Base-by-base conservation (phyloP, 2,797 vertebrate species). In the Lacerta viridis region DNA sequence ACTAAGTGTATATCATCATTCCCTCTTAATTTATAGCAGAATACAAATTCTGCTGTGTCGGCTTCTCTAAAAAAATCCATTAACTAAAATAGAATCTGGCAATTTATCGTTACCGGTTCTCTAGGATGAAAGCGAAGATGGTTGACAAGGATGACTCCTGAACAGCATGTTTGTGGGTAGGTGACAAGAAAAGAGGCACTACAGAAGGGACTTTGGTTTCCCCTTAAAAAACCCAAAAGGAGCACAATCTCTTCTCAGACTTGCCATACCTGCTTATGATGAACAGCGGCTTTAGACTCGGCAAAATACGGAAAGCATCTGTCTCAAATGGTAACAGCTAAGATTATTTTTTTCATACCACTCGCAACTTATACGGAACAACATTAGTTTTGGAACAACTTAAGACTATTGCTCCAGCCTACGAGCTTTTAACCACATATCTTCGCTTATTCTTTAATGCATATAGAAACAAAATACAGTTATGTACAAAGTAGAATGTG, bases 21-120 rank as follows among this genome's bases (percentile, higher is more conserved):
- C 84, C 88, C 90, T 68, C 91, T 94, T 94, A 94, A 95, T 94
- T 94, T 91, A 94, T 85, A 95, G 89, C 91, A 96, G 93, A 93
- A 87, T 92, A 87, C 83, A 91, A 90, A 93, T 89, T 88, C 74
- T 93, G 92, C 93, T 92, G 88, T 84, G 88, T 86, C 11, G 20
- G 89, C 91, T 92, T 74, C 55, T 92, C 76, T 81, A 71, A 55
- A 71, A 55, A 89, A 83, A 64, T 61, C 84, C 69, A 90, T 92
- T 88, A 88, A 87, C 81, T 93, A 93, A 91, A 93, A 93, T 80
- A 92, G 85, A 91, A 92, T 90, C 80, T 61, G 83, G 86, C 87
- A 89, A 93, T 92, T 90, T 90, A 93, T n/a, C 92, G 85, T 88
- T 86, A 46, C 59, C 55, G 80, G 23, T 72, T 29, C 75, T 81